Base-by-base conservation (phyloP, 2,888 invertebrate species). In the Ormyrus labotus region DNA sequence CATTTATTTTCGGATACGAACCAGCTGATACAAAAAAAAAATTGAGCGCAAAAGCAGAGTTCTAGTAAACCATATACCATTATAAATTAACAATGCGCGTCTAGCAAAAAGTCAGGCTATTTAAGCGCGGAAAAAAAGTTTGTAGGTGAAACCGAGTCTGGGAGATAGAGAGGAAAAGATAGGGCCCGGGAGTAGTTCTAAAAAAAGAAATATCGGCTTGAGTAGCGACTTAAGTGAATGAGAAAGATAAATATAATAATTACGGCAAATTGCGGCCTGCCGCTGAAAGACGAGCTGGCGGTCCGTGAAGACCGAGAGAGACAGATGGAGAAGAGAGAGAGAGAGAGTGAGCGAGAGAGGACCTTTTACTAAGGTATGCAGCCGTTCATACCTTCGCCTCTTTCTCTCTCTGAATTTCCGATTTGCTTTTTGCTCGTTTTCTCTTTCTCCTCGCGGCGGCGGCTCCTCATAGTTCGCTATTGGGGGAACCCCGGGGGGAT, bases 191-290 rank as follows among this genome's bases (percentile, higher is more conserved):
- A 48, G 50, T 11, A 50, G 48, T 47, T 53, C 48, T 10, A 13
- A 68, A 65, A 68, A 77, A 50, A 64, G 61, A 63, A 68, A 57
- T 61, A 71, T 61, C 67, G 76, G 65, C 45, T 50, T 70, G 70
- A 81, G 81, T 70, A 83, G 82, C 81, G 85, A 83, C 85, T 87
- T 88, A 87, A 89, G 88, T 88, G 88, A 89, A 89, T 88, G 88
- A 89, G 88, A 87, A 88, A 87, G 89, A 88, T 89, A 88, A 89
- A 89, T 86, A 87, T 85, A 87, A 87, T 87, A 86, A 87, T 87
- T 87, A 87, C 84, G 84, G 84, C 82, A 86, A 86, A 87, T 86
- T 85, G 85, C 84, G 81, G 85, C 83, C 84, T 87, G 87, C 84
- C 84, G 84, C 81, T 86, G 85, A 84, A 85, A 86, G 83, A 73